Base-by-base conservation (phyloP, 2,113 vertebrate genomes). In the Embiotoca jacksoni region DNA sequence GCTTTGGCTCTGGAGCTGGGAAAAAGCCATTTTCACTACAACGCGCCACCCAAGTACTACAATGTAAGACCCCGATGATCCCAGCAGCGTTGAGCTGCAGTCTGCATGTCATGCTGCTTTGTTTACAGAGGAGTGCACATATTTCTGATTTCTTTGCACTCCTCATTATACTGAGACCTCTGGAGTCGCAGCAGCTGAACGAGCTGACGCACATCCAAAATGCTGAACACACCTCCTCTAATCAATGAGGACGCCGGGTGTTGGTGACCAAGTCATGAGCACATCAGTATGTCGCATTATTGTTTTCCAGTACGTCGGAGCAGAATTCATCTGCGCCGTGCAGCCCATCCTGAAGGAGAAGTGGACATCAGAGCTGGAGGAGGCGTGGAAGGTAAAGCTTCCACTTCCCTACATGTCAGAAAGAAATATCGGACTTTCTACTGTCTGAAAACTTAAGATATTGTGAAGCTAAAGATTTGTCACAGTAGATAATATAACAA, bases 21-120 rank as follows among this genome's bases (percentile, higher is more conserved):
- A n/a, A 94, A 89, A 82, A 94, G 92, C 77, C 95, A 95, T 82
- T 94, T 91, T 67, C 92, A 92, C 53, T 95, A 95, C 91, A 95
- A 92, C 13, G 95, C 95, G 0, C 90, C 93, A 1, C 94, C 95
- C 0, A 94, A 94, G 77, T 95, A 95, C 83, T 95, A 93, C 49
- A 91, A 80, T 65, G 95, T 95, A 92, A 93, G 92, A 83, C 3
- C 35, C 72, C 3, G 14, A 4, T 58, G 69, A 64, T 31, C 41
- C 23, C 9, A 41, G 0, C 55, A 54, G 39, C 23, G 23, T 23
- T 23, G 23, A 23, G 23, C 23, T 61, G 5, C 35, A 16, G 3
- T 31, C 14, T 75, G 60, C 50, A 31, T 82, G 49, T 35, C 39
- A 50, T 33, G 66, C 37, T 55, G 57, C 13, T 72, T 72, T 73